Evolutionary conservation across 2,797 vertebrate genomes (phyloP), one percentile per base, ranked within the genome.

Genomic region (Threskiornis aethiopicus): DNA sequence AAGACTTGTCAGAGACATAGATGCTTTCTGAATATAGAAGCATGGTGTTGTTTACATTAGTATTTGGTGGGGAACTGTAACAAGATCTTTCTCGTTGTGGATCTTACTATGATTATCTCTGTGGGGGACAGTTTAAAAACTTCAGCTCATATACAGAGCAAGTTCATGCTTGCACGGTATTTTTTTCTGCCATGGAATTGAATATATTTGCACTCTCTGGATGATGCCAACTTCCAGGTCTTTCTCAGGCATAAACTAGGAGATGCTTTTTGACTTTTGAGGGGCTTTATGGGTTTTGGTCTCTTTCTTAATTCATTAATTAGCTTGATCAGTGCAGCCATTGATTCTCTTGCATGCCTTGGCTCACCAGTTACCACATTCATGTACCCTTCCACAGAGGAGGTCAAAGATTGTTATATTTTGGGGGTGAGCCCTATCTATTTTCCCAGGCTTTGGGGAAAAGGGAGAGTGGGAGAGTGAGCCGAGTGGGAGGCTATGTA

Each of bases 21-120:
- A 67, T 85, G 75, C 69, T 46, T 96, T 93, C 84, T 95, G 90
- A 94, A 94, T 95, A 87, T 80, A 95, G 89, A 96, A 79, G 6
- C 46, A 11, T 80, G 49, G 51, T 65, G 75, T 29, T 96, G 64
- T 92, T 95, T 92, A 77, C 54, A 29, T 89, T 87, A 83, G 59
- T 93, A 57, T 94, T 93, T 96, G 88, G 46, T 69, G 35, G 71
- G 67, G 52, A 89, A 82, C 80, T 12, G 46, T 92, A 96, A 94
- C 33, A 52, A 73, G 81, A 92, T 71, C 67, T 90, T 94, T 90
- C 67, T 87, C 4, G 3, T 57, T 82, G 58, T 95, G 78, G 67
- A 65, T 85, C 84, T 62, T 87, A 71, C 84, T 90, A 72, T 83
- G 84, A 87, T 94, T 87, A 95, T 87, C 75, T 84, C 41, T 44